Percentiles rank a stretch among this genome's conserved stretches.
Evolutionary conservation across 2,888 invertebrate species (phyloP).

Genomic region (Folsomia candida): DNA sequence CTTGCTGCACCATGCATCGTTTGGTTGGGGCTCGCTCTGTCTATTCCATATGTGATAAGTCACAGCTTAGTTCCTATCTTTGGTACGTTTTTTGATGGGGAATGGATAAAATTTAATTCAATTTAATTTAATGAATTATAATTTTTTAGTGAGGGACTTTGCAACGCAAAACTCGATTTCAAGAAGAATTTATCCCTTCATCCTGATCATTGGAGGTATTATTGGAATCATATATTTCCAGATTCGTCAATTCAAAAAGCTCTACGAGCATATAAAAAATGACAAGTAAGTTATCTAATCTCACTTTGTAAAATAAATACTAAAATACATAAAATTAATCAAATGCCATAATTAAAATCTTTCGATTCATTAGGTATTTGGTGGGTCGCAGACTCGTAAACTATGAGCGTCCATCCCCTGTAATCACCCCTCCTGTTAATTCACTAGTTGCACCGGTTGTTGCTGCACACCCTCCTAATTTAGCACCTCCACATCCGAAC

Average conservation of each 20-base stretch:
- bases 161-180: slow-evolving; percentile 68
- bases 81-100: slow-evolving; percentile 40
- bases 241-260: slow-evolving; percentile 85
- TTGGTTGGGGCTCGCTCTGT: slow-evolving; percentile 81
- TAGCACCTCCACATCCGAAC: not conserved
- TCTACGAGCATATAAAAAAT: slow-evolving; percentile 98
- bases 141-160: slow-evolving; percentile 47
- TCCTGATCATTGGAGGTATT: slow-evolving; percentile 70
- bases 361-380: slow-evolving; percentile 71
- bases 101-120: slow-evolving; percentile 10
- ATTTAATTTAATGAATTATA: not conserved
- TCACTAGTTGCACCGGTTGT: not conserved
- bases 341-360: too few species aligned
- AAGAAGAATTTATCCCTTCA: slow-evolving; percentile 83
- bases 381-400: slow-evolving; percentile 95
- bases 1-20: slow-evolving; percentile 87
- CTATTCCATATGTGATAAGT: slow-evolving; percentile 88
- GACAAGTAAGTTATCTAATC: slow-evolving; percentile 81
- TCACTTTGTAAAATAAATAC: too few species aligned
- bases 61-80: slow-evolving; percentile 62
- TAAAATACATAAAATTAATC: too few species aligned
- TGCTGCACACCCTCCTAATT: not conserved
- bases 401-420: slow-evolving; percentile 65
- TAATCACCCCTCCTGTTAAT: slow-evolving; percentile 21
- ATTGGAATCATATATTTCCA: slow-evolving; percentile 75